Percentiles rank a stretch among this genome's conserved stretches.
Evolutionary conservation across 1,140 invertebrate genomes (phyloP).

Genomic region (Magallana ariakensis): DNA sequence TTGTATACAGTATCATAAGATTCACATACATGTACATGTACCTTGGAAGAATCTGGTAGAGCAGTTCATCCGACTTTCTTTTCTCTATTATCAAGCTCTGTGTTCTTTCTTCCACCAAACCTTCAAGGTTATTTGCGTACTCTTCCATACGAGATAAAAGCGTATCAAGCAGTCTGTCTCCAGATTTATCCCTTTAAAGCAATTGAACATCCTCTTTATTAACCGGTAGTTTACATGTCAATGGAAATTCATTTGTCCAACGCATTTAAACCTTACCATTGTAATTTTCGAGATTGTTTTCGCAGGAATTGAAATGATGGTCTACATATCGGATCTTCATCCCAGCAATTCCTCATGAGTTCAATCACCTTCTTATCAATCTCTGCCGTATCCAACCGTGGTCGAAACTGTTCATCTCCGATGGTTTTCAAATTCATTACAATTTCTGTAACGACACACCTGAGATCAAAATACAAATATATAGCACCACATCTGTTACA

Average conservation of each 20-base stretch:
- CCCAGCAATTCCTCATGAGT: constrained; percentile 76
- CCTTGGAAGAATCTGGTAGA: constrained; percentile 94
- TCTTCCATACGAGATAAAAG: constrained; percentile 97
- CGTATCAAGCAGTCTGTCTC: constrained; percentile 85
- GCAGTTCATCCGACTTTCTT: constrained; percentile 93
- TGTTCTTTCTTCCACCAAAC: constrained; percentile 91
- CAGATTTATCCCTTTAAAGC: not conserved
- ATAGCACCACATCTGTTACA: no score
- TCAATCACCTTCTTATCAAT: not conserved
- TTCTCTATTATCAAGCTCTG: constrained; percentile 94
- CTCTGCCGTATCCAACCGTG: constrained; percentile 44
- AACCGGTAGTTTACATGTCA: no score
- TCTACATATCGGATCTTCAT: constrained; percentile 73
- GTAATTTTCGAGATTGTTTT: constrained; percentile 8
- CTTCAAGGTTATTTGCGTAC: constrained; percentile 96
- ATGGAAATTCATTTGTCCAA: no score
- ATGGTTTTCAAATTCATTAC: constrained; percentile 16
- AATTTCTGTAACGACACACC: constrained; percentile 53
- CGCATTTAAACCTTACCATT: not conserved
- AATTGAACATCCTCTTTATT: not conserved
- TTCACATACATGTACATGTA: constrained; percentile 72
- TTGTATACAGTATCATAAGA: no score
- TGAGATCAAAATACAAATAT: no score
- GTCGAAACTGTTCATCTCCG: constrained; percentile 55
- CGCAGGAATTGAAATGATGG: constrained; percentile 73